These are phyloP conservation scores for Siderastrea radians DNA, from an alignment of 92 coral and sea anemone species.

Conservation along the genomic window DNA sequence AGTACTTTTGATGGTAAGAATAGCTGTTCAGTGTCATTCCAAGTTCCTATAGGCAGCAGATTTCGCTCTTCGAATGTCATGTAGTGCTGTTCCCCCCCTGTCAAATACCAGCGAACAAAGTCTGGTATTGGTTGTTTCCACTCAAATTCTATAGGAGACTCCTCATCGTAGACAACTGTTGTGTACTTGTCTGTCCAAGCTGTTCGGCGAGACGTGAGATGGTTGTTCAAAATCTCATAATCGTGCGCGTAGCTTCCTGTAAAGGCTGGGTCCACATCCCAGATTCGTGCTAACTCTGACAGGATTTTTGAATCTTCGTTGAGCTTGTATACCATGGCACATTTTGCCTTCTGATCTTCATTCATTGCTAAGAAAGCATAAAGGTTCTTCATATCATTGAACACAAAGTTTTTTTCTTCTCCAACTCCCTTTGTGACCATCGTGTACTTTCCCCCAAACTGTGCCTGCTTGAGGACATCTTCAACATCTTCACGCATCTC, in stretches of 20 bases:
- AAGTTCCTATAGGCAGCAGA: conserved; percentile 24
- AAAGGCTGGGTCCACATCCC: conserved; percentile 36
- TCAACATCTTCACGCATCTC: conserved; percentile 39
- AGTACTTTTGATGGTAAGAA: conserved; percentile 56
- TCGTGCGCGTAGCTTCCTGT: conserved; percentile 39
- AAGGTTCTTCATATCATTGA: conserved; percentile 27
- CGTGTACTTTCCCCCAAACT: conserved; percentile 43
- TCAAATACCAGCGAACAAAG: conserved; percentile 54
- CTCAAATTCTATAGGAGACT: conserved; percentile 1
- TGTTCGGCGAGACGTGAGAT: conserved; percentile 10
- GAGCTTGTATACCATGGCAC: conserved; percentile 37
- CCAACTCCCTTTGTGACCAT: conserved; percentile 35
- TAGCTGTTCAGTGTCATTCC: conserved; percentile 41
- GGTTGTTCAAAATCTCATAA: conserved; percentile 32
- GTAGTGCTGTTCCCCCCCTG: conserved; percentile 34
- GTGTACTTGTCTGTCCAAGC: conserved; percentile 66
- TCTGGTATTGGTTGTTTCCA: conserved; percentile 62
- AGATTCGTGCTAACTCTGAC: conserved; percentile 35
- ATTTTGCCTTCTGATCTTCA: conserved; percentile 50
- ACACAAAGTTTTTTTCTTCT: conserved; percentile 36
- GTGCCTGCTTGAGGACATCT: conserved; percentile 32
- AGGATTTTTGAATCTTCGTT: conserved; percentile 29
- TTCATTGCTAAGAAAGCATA: conserved; percentile 38
- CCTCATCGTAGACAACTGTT: conserved; percentile 41
- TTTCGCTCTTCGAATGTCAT: conserved; percentile 43